Evolutionary conservation across 2,797 vertebrate genomes (phyloP), one percentile per base, ranked within the genome.

Genomic region (Pelochelys cantorii): DNA sequence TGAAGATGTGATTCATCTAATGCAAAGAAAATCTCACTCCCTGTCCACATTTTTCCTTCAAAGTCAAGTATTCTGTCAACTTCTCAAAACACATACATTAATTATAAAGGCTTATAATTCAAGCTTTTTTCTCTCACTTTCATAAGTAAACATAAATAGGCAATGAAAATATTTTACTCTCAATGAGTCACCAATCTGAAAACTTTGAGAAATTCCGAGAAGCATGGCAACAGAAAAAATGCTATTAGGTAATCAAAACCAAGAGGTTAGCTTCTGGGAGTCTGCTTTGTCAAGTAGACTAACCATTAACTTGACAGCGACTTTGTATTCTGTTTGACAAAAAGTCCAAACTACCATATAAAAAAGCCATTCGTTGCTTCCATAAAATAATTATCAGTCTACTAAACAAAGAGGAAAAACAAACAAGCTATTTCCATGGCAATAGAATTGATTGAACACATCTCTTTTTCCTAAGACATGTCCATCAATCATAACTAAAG

Each of bases 391-490:
- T 15, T 89, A 15, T 56, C 79, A 84, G 89, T 0, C 0, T 65
- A 86, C 55, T 79, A 23, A 88, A 89, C 25, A 87, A 95, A 91
- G 48, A 86, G 29, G 85, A 84, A 89, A 79, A 23, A 11, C 42
- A 60, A 13, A 84, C 7, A 22, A 48, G 79, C 4, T 74, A 71
- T 11, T 13, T 83, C 18, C 59, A 0, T 25, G 20, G 27, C 88
- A 81, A 77, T 1, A 90, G 4, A 84, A 62, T 17, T 57, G 18
- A 81, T 23, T 75, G 20, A 54, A 48, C 27, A 48, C 55, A 56
- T 85, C 9, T n/a, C 17, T 77, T 86, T 11, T 89, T 86, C 52
- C 85, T 90, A 87, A 85, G 81, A 90, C 22, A 4, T 37, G 8
- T 81, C 52, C 77, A 54, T 48, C 37, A 48, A 23, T 59, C 14